A percentile compares a stretch with the other conserved stretches of the same genome.
phyloP scores from a whole-genome alignment of 2,888 invertebrate genomes.

The Anoncus sp. region DNA sequence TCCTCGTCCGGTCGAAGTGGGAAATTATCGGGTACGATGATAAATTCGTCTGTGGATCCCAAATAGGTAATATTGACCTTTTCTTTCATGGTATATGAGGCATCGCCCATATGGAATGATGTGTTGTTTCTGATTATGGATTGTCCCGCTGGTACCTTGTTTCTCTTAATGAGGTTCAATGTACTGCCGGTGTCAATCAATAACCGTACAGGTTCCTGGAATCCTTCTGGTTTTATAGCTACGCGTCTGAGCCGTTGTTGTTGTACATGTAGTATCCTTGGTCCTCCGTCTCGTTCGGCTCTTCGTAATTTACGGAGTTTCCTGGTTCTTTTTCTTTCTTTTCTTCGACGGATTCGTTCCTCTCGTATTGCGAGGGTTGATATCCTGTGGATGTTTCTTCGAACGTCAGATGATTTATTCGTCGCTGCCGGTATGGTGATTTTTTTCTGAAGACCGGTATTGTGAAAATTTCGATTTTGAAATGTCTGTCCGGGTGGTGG shows the following conservation, averaged over 20 bases:
- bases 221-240: too few species aligned
- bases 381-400: background rate
- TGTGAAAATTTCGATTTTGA: constrained; percentile 34
- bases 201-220: too few species aligned
- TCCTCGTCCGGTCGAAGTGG: constrained; percentile 26
- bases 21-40: constrained; percentile 19
- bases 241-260: constrained; percentile 21
- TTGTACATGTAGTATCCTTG: constrained; percentile 15
- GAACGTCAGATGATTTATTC: constrained; percentile 14
- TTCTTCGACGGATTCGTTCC: too few species aligned
- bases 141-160: background rate
- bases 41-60: constrained; percentile 20
- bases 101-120: too few species aligned
- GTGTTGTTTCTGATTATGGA: constrained; percentile 1
- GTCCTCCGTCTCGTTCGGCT: constrained; percentile 13
- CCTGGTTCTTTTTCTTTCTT: constrained; percentile 8
- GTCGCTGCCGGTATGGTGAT: constrained; percentile 6
- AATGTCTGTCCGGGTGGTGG: too few species aligned
- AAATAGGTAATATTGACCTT: constrained; percentile 10
- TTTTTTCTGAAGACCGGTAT: background rate
- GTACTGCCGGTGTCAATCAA: too few species aligned
- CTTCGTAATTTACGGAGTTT: constrained; percentile 30
- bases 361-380: background rate
- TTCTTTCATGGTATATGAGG: too few species aligned
- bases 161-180: constrained; percentile 18